phyloP scores from a whole-genome alignment of 2,797 vertebrate genomes.

The Urosaurus nigricauda region DNA sequence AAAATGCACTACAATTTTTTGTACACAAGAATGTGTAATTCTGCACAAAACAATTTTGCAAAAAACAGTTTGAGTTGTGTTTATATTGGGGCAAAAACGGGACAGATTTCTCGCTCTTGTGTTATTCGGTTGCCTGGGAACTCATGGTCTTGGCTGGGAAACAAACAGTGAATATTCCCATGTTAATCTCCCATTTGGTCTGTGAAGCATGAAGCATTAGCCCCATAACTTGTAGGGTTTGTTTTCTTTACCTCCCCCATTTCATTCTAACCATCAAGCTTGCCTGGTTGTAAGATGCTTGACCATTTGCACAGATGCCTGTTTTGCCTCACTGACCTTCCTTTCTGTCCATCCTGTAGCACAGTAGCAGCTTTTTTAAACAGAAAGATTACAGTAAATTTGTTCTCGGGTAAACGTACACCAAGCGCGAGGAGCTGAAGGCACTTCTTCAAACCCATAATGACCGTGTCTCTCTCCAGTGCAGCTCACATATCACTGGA shows the following conservation, averaged over 20 bases:
- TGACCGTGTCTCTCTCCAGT: conserved; percentile 56
- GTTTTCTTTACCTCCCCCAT: not conserved
- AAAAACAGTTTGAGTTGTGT: no score
- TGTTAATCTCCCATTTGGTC: not conserved
- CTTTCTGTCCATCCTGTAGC: not conserved
- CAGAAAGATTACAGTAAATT: conserved; percentile 75
- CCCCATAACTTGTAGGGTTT: not conserved
- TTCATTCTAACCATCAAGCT: not conserved
- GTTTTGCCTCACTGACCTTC: conserved; percentile 54
- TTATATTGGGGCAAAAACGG: no score
- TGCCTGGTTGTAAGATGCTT: not conserved
- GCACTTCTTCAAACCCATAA: conserved; percentile 70
- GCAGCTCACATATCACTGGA: conserved; percentile 61
- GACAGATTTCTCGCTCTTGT: no score
- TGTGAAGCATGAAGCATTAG: not conserved
- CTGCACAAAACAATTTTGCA: no score
- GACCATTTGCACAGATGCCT: not conserved
- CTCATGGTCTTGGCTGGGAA: no score
- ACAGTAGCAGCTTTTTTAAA: conserved; percentile 61
- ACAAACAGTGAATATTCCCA: no score
- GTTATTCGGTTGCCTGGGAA: no score
- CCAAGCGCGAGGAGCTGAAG: conserved; percentile 62
- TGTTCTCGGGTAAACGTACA: conserved; percentile 73
- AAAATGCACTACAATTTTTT: no score
- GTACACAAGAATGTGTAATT: no score